Evolutionary conservation across 2,888 invertebrate genomes (phyloP).

Genomic region (Omphaloscelis lunosa): DNA sequence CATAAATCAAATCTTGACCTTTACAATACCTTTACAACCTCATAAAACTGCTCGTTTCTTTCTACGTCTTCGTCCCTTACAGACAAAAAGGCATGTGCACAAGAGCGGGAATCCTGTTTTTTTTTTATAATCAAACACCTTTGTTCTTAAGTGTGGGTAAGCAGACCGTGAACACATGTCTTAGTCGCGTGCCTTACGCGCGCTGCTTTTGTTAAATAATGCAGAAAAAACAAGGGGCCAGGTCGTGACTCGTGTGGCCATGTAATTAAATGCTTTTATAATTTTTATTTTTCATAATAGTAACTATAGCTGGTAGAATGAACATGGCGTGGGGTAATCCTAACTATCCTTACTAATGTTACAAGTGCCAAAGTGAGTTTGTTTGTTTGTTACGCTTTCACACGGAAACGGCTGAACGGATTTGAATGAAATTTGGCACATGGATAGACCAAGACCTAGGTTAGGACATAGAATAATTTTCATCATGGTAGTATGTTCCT

Average conservation of each 20-base stretch:
- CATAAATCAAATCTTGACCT: slow-evolving; percentile 35
- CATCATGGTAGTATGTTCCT: no score
- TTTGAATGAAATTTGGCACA: no score
- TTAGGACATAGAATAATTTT: no score
- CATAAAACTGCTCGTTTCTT: slow-evolving; percentile 31
- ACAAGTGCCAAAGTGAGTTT: no score
- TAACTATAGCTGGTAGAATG: not conserved
- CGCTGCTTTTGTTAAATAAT: slow-evolving; percentile 61
- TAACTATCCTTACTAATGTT: no score
- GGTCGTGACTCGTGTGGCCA: slow-evolving; percentile 46
- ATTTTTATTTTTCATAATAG: slow-evolving; percentile 24
- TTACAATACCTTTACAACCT: slow-evolving; percentile 4
- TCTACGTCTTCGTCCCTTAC: slow-evolving; percentile 9
- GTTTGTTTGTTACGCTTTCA: no score
- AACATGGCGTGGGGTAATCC: not conserved
- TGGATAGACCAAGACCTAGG: no score
- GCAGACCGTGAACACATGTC: slow-evolving; percentile 76
- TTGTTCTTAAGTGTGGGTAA: slow-evolving; percentile 72
- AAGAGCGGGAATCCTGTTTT: slow-evolving; percentile 80
- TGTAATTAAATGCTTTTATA: slow-evolving; percentile 30
- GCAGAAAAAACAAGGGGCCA: slow-evolving; percentile 55
- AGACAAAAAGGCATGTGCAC: slow-evolving; percentile 76
- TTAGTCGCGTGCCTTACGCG: slow-evolving; percentile 78
- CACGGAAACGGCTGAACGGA: no score
- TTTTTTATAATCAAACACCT: slow-evolving; percentile 73